phyloP scores from a whole-genome alignment of 2,797 vertebrate species.

The Lagorchestes hirsutus region DNA sequence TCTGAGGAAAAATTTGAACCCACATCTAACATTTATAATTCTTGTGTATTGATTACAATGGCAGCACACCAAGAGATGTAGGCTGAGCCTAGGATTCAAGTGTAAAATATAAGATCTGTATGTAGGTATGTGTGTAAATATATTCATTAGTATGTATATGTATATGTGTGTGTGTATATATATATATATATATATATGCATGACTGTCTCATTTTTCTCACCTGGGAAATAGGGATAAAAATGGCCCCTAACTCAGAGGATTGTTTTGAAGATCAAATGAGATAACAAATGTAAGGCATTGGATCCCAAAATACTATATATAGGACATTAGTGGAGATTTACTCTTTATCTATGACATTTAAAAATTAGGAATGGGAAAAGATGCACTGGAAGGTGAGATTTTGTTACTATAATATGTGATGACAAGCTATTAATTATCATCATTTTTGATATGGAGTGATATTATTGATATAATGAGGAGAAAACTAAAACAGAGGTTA shows the following conservation, averaged over 20 bases:
- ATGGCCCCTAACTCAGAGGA: background rate
- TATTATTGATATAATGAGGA: background rate
- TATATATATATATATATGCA: too few relatives aligned
- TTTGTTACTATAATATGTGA: background rate
- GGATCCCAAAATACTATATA: background rate
- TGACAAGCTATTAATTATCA: background rate
- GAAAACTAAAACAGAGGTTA: background rate
- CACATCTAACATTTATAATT: background rate
- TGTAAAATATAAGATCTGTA: background rate
- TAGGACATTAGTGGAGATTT: background rate
- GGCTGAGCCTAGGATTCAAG: background rate
- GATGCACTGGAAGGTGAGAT: background rate
- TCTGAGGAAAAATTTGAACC: background rate
- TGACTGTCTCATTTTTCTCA: too few relatives aligned
- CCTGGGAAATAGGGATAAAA: background rate
- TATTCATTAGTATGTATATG: too few relatives aligned
- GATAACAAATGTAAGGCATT: background rate
- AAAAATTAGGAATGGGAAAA: background rate
- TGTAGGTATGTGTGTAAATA: too few relatives aligned
- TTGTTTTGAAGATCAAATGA: background rate
- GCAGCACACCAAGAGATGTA: background rate
- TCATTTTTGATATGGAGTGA: background rate
- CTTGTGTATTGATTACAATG: background rate
- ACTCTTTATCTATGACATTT: background rate
- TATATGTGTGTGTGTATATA: too few relatives aligned